phyloP scores from a whole-genome alignment of 2,888 invertebrate species.

The Caenorhabditis sp. region DNA sequence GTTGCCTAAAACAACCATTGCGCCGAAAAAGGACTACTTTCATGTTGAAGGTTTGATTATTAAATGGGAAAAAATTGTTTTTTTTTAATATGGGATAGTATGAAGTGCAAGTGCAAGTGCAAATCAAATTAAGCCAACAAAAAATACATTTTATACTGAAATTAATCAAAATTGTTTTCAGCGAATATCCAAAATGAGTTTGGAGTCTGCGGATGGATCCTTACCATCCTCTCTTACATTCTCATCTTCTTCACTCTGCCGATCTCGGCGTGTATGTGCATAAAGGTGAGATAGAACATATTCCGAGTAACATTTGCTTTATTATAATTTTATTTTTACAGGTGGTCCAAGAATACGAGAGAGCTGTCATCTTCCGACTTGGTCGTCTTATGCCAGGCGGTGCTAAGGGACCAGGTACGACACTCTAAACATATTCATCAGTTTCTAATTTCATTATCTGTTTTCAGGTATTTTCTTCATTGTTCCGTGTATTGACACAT shows the following conservation, averaged over 20 bases:
- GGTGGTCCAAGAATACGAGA: conserved; percentile 86
- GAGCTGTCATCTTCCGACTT: conserved; percentile 91
- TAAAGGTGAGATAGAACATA: too few relatives aligned
- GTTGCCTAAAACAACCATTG: conserved; percentile 34
- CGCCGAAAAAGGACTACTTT: conserved; percentile 61
- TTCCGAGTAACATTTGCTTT: too few relatives aligned
- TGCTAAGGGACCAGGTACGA: conserved; percentile 87
- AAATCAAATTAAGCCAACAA: not conserved
- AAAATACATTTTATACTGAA: not conserved
- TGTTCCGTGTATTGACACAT: conserved; percentile 87
- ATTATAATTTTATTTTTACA: too few relatives aligned
- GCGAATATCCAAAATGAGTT: conserved; percentile 83
- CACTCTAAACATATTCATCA: not conserved
- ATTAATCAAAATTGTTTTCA: conserved; percentile 69
- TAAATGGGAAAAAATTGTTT: not conserved
- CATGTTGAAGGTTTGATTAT: conserved; percentile 63
- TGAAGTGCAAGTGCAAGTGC: not conserved
- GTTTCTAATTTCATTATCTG: not conserved
- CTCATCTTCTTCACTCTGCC: conserved; percentile 82
- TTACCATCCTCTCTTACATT: conserved; percentile 81
- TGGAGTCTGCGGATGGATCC: conserved; percentile 83
- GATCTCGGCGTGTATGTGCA: conserved; percentile 82
- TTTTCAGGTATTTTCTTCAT: conserved; percentile 85
- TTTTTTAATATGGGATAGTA: not conserved
- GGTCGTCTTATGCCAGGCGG: conserved; percentile 89